Percentiles rank a stretch among this genome's conserved stretches.
These are phyloP conservation scores for Drosophila vallismaia DNA, from an alignment of 2,888 invertebrate genomes.

Conservation along the genomic window DNA sequence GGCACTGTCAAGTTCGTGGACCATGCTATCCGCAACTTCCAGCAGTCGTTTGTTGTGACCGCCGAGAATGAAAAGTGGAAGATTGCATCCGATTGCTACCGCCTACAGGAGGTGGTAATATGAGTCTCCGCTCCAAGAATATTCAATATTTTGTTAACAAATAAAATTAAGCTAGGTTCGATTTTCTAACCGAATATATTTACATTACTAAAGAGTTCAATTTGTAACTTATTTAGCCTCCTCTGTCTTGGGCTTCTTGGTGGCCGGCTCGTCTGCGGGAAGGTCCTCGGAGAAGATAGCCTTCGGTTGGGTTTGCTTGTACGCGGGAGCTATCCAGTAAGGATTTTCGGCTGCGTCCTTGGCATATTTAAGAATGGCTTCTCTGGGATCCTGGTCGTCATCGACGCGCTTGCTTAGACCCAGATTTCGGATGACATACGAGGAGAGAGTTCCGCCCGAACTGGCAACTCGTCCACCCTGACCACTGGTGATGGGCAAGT, in stretches of 20 bases:
- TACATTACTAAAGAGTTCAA: conserved; percentile 15
- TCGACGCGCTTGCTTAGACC: conserved; percentile 96
- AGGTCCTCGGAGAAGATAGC: conserved; percentile 88
- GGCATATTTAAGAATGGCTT: conserved; percentile 96
- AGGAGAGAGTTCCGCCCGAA: conserved; percentile 95
- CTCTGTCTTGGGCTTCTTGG: conserved; percentile 81
- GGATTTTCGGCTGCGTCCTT: conserved; percentile 98
- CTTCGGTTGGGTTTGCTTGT: conserved; percentile 94
- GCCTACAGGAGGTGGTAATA: conserved; percentile 87
- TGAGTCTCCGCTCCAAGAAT: not conserved
- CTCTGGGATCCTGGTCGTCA: conserved; percentile 96
- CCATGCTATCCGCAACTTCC: conserved; percentile 88
- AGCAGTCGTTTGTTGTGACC: conserved; percentile 94
- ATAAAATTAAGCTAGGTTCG: conserved; percentile 9
- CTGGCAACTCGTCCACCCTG: conserved; percentile 97
- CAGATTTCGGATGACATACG: conserved; percentile 97
- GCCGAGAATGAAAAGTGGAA: conserved; percentile 96
- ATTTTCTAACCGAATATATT: conserved; percentile 21
- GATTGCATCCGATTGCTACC: conserved; percentile 94
- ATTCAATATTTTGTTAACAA: not conserved
- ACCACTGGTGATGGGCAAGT: conserved; percentile 94
- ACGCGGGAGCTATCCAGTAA: conserved; percentile 97
- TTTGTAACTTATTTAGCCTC: conserved; percentile 35
- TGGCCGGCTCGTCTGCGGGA: conserved; percentile 71
- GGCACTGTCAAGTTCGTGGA: conserved; percentile 91